Evolutionary conservation across 35 echinoderm and acorn worm genomes (phyloP), one percentile per base, ranked within the genome.

Genomic region (Holothuria glaberrima): DNA sequence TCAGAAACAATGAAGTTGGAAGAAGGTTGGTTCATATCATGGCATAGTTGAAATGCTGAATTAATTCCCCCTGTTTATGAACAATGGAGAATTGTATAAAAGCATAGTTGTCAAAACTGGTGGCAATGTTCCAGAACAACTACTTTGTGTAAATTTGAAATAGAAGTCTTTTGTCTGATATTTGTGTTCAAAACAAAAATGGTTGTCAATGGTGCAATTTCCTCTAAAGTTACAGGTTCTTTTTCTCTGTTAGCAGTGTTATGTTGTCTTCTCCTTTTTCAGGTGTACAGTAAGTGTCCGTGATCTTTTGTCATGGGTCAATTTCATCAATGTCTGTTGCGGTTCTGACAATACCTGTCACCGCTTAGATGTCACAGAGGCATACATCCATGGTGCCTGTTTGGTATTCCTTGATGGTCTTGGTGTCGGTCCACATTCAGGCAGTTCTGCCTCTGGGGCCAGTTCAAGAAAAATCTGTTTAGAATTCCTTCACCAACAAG

Each of bases 351-450:
- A 88, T 3, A 20, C 20, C 45, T 60, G 2, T 59, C 33, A 34
- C 9, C 72, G n/a, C 29, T 59, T 98, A 32, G 97, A 99, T 13
- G 26, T 91, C 2, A 71, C 97, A 21, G 83, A 91, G 12, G 88
- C 97, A 0, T 99, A 79, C 89, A 89, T 94, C 48, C 97, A 99
- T 75, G 93, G 97, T 44, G 97, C 97, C 26, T 95, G 97, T 64
- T 74, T 99, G 83, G 93, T 99, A 48, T 99, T 99, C 72, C 74
- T 99, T 18, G 97, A 95, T 68, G 94, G 97, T 21, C 91, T 99
- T 34, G 97, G 97, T 12, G 87, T 91, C 76, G 93, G 97, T 89
- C 34, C 66, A 26, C 66, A 70, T 44, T 70, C 66, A 12, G 78
- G 91, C 52, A 91, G 77, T 35, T 65, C 38, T 65, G 30, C 60